phyloP scores from a whole-genome alignment of 2,113 vertebrate genomes.

The Benthochromis sp. region DNA sequence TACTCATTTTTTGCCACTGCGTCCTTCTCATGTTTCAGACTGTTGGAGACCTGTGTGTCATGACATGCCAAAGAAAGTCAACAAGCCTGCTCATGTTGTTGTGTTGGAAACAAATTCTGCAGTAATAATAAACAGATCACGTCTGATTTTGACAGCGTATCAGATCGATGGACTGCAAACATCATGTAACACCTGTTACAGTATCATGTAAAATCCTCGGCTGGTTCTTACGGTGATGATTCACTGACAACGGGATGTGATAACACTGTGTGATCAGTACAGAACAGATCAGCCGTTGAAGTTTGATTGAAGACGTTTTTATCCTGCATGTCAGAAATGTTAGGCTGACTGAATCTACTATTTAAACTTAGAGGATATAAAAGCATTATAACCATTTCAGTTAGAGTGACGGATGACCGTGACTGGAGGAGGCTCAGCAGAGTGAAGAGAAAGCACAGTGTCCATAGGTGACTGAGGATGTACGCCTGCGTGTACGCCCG shows the following conservation, averaged over 20 bases:
- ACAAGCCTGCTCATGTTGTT: not conserved
- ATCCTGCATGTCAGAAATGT: not conserved
- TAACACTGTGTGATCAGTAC: not conserved
- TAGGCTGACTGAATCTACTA: not conserved
- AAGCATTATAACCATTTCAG: not conserved
- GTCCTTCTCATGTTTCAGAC: not conserved
- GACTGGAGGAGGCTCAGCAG: not conserved
- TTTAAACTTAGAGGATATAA: not conserved
- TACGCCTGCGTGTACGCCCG: rapidly evolving
- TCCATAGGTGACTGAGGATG: not conserved
- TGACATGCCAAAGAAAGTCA: not conserved
- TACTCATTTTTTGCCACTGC: not conserved
- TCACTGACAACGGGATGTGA: not conserved
- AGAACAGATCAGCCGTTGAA: not conserved
- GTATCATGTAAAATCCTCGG: not conserved
- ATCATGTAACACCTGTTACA: not conserved
- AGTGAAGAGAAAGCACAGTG: not conserved
- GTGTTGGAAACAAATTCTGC: not conserved
- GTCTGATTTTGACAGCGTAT: not conserved
- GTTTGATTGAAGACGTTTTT: not conserved
- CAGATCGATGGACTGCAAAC: not conserved
- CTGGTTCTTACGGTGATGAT: not conserved
- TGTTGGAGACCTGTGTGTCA: not conserved
- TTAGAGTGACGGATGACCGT: not conserved
- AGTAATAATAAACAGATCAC: not conserved